Conservation (phyloP, 2,888 invertebrate species). For the Itoplectis maculator region DNA sequence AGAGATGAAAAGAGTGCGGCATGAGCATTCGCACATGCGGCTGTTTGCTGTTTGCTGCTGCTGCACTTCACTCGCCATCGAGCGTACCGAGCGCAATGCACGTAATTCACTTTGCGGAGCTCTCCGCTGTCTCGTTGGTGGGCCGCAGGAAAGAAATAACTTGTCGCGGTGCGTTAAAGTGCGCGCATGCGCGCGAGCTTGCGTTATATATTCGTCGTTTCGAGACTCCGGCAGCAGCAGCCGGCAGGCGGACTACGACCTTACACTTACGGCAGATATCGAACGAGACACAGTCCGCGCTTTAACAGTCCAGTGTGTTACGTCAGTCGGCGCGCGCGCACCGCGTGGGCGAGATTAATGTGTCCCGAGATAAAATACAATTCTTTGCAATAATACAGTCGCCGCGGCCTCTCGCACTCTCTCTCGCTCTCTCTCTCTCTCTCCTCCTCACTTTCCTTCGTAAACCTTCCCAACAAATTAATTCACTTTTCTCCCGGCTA, state of each 20-base stretch:
- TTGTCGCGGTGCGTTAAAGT: slow-evolving; percentile 27
- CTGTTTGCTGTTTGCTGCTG: too few species aligned
- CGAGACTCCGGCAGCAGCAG: slow-evolving; percentile 31
- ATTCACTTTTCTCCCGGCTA: slow-evolving; percentile 1
- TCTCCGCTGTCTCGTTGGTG: slow-evolving; percentile 39
- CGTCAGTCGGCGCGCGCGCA: slow-evolving; percentile 41
- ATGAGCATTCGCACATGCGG: slow-evolving; percentile 11
- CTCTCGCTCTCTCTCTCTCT: background rate
- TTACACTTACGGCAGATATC: slow-evolving; percentile 48
- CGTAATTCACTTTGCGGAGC: slow-evolving; percentile 61
- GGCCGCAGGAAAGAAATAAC: slow-evolving; percentile 53
- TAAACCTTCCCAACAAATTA: slow-evolving; percentile 5
- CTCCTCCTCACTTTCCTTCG: background rate
- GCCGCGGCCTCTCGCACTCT: background rate
- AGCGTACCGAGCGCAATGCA: slow-evolving; percentile 32
- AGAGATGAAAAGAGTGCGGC: slow-evolving; percentile 15
- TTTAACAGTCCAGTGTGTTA: slow-evolving; percentile 55
- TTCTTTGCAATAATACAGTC: slow-evolving; percentile 57
- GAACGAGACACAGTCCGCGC: slow-evolving; percentile 11
- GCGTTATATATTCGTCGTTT: slow-evolving; percentile 49
- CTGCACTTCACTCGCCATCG: slow-evolving; percentile 14
- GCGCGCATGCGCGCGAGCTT: slow-evolving; percentile 22
- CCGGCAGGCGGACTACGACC: slow-evolving; percentile 43
- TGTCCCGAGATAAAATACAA: slow-evolving; percentile 62
- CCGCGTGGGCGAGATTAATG: slow-evolving; percentile 66